Base-by-base conservation (phyloP, 1,140 invertebrate genomes). In the Ceratoteleas bidentatus region DNA sequence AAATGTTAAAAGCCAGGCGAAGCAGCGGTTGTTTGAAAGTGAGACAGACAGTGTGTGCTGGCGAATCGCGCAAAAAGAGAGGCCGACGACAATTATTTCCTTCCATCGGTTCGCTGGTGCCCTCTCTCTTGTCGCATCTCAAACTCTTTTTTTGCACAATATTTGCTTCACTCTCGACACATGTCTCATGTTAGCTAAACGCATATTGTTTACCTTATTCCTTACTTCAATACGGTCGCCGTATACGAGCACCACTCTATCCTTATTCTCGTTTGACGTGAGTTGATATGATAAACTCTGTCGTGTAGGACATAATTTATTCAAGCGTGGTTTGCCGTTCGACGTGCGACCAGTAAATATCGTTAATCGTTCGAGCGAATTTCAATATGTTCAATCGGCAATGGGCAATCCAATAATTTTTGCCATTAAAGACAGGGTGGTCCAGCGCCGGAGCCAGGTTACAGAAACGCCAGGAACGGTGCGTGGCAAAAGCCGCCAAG, bases 221-320 rank as follows among this genome's bases (percentile, higher is more conserved):
- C 91, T 90, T 74, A 93, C 92, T 92, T 93, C 89, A 86, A 93
- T 93, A 92, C 92, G 92, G 88, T 93, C 92, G 84, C 90, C 91
- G 85, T 93, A 93, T 84, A 93, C 91, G 87, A 92, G 92, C 89
- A 93, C 92, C 90, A 93, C 92, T 88, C 92, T 92, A 89, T 93
- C 92, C 90, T 90, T 92, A 88, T 87, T 91, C 87, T 90, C 88
- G 85, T 88, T 89, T 66, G 90, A 90, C 15, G 89, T 90, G 78
- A 91, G 88, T 82, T 90, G 90, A 88, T 91, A 90, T 83, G 89
- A 91, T 85, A 91, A 85, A 85, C 90, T 91, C 91, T 91, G 86
- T 81, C 9, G 65, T 77, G 24, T 24, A 1, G 24, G 49, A 49
- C 13, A 61, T 58, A 47, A 34, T 54, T 66, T 65, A 58, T 79